Base-by-base conservation (phyloP, 1,140 invertebrate genomes). In the Lineus longissimus region DNA sequence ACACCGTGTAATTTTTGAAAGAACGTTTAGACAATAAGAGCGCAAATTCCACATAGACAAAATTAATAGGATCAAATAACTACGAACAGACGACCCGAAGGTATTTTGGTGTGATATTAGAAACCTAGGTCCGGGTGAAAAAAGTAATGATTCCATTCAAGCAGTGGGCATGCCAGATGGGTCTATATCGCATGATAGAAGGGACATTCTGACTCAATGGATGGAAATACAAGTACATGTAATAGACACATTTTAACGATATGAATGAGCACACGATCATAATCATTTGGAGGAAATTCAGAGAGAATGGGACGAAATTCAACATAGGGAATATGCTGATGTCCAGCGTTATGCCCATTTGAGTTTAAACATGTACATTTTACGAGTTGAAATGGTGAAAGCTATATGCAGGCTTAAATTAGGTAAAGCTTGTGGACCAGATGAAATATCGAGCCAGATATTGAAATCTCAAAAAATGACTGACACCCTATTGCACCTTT, bases 311-410 rank as follows among this genome's bases (percentile, higher is more conserved):
- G n/a, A 19, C 9, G 25, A 51, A 19, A 4, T 51, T 51, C 47
- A n/a, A 51, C 25, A 9, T 6, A 27, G 25, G 19, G 25, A 51
- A 23, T 7, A 19, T 9, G 19, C 47, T 23, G 25, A 51, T 27
- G 47, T 27, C n/a, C 19, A 51, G 25, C 47, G 19, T 27, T 23
- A 51, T 51, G 25, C 33, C 33, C 33, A 51, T 51, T 19, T 27
- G 25, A 27, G 25, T 23, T n/a, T 51, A n/a, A 51, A 51, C n/a
- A n/a, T 23, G 25, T 4, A 19, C 4, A 51, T 51, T 7, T 23
- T 9, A 51, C 47, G 47, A 51, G n/a, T 51, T 7, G 47, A 51
- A 51, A 51, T n/a, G 6, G 47, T 51, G 19, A 51, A 51, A 51
- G 47, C 47, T 51, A 27, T 51, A 4, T 51, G 47, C n/a, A n/a